Evolutionary conservation across 1,140 invertebrate species (phyloP).

Genomic region (Episyrphus balteatus): DNA sequence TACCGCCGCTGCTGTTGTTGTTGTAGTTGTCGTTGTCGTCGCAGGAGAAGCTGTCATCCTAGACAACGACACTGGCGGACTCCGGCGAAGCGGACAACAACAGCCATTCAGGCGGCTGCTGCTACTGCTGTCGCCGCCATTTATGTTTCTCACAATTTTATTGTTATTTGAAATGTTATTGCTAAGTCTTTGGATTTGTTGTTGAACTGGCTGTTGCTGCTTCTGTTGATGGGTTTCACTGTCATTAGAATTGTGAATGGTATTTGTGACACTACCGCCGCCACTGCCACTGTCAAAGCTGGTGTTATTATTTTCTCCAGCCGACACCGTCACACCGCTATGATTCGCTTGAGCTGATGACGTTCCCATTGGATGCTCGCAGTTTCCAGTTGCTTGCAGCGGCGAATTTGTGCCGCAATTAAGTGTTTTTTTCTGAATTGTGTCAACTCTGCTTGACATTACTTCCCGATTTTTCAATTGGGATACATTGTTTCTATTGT

Average conservation of each 20-base stretch:
- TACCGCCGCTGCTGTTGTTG: slow-evolving; percentile 11
- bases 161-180: slow-evolving; percentile 18
- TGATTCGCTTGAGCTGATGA: too few species aligned
- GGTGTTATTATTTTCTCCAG: background rate
- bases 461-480: background rate
- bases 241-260: too few species aligned
- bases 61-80: slow-evolving; percentile 1
- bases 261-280: too few species aligned
- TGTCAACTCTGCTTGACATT: too few species aligned
- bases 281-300: background rate
- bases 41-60: background rate
- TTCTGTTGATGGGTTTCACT: too few species aligned
- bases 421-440: too few species aligned
- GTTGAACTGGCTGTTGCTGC: slow-evolving; percentile 12
- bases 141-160: background rate
- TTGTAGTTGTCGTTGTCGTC: slow-evolving; percentile 5
- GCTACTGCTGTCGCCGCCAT: slow-evolving; percentile 6
- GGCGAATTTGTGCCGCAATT: too few species aligned
- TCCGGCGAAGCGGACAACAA: background rate
- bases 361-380: too few species aligned
- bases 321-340: background rate
- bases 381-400: too few species aligned
- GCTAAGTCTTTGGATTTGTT: slow-evolving; percentile 35
- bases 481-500: slow-evolving; percentile 2
- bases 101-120: slow-evolving; percentile 6